Base-by-base conservation (phyloP, 2,888 invertebrate genomes). In the Drosophila ustulata region DNA sequence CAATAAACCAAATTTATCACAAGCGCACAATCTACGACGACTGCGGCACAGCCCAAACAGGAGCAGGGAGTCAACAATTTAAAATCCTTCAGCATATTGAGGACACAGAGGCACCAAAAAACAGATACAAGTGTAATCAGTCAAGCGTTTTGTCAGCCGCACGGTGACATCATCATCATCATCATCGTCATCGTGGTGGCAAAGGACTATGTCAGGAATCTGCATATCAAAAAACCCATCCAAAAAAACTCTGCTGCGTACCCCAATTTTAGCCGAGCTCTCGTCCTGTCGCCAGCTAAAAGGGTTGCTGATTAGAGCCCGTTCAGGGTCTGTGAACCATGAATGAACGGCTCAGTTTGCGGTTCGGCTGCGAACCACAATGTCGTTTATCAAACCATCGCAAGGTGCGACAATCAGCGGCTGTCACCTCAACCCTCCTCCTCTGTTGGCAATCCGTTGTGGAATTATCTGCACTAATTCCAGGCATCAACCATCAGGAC, bases 1-100 rank as follows among this genome's bases (percentile, higher is more conserved):
- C 92, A 92, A 92, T 92, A 91, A 92, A 92, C 91, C 85, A 90
- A 90, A 91, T 91, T 91, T 91, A 90, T 89, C 90, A 86, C 86
- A 86, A 83, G 80, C 80, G 55, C 66, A 68, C 73, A 80, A 83
- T 83, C 83, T 76, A 71, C 49, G 13, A 32, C 6, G 46, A 6
- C 43, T 63, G 47, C 6, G 18, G 18, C 45, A 43, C 39, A 13
- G 67, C 39, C 3, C 34, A n/a, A 11, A 64, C 65, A 57, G 75
- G 65, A 63, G 56, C 63, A 43, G 70, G 71, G 70, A 83, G 82
- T 81, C 82, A 75, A 79, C 82, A 80, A 83, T 85, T 88, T 85
- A 75, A 85, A 88, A 85, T 80, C 82, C 89, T 89, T 80, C 57
- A 78, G 68, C 87, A 82, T 82, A 85, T 85, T 70, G 78, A 4